A percentile compares a stretch with the other conserved stretches of the same genome.
phyloP scores from a whole-genome alignment of 2,113 vertebrate species.

The Erythrolamprus reginae region DNA sequence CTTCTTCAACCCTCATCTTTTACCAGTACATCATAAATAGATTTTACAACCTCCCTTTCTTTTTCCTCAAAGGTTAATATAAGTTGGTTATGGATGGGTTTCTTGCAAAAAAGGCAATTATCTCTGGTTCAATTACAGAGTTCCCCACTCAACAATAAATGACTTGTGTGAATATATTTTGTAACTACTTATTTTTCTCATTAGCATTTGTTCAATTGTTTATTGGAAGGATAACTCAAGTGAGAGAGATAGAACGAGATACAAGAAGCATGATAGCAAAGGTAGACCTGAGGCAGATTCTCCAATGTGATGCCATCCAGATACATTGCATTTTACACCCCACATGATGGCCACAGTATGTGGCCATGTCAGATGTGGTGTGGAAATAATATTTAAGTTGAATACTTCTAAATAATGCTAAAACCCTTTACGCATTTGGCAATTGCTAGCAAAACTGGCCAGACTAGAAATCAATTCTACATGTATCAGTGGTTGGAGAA shows the following conservation, averaged over 20 bases:
- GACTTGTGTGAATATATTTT: slow-evolving; percentile 20
- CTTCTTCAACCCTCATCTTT: neutral
- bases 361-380: neutral
- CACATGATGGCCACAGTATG: neutral
- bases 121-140: neutral
- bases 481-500: neutral
- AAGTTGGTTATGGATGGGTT: slow-evolving; percentile 52
- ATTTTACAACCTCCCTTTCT: neutral
- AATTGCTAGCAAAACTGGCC: neutral
- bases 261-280: neutral
- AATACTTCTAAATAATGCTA: neutral
- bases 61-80: slow-evolving; percentile 54
- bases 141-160: slow-evolving; percentile 24
- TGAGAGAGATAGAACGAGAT: neutral
- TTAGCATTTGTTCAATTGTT: neutral
- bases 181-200: slow-evolving; percentile 31
- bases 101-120: slow-evolving; percentile 51
- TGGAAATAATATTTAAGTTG: neutral
- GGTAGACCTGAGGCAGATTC: neutral
- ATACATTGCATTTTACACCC: neutral
- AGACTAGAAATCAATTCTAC: neutral
- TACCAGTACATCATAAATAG: slow-evolving; percentile 31
- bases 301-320: neutral
- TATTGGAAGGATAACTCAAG: neutral
- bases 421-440: neutral